phyloP scores from a whole-genome alignment of 2,113 vertebrate genomes.

The Pteronura brasiliensis region DNA sequence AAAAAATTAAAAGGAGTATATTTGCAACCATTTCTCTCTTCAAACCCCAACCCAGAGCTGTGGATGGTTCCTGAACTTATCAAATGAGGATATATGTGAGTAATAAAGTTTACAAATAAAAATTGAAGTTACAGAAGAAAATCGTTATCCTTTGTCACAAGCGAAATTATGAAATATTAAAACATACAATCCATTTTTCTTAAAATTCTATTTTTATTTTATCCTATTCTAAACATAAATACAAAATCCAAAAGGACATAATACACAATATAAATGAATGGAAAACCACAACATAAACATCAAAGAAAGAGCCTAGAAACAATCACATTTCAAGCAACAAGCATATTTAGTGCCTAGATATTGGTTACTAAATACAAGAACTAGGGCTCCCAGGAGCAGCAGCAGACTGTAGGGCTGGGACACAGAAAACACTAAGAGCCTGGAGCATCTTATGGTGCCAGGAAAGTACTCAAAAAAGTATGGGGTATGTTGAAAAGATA shows the following conservation, averaged over 20 bases:
- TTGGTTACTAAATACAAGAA: background rate
- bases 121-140: background rate
- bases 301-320: background rate
- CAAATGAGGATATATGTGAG: background rate
- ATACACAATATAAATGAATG: background rate
- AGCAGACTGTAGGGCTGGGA: background rate
- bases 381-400: background rate
- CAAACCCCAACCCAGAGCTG: background rate
- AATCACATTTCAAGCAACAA: background rate
- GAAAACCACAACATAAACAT: background rate
- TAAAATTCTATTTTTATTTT: constrained; percentile 33
- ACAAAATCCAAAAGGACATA: background rate
- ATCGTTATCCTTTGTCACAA: background rate
- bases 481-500: background rate
- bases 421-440: background rate
- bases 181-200: background rate
- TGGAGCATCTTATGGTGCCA: background rate
- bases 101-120: background rate
- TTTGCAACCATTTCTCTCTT: background rate
- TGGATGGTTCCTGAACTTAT: background rate
- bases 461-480: background rate
- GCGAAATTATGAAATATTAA: background rate
- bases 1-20: background rate
- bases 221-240: background rate
- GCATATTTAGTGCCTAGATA: background rate